phyloP scores from a whole-genome alignment of 2,888 invertebrate genomes.

The Drosophila subsilvestris region DNA sequence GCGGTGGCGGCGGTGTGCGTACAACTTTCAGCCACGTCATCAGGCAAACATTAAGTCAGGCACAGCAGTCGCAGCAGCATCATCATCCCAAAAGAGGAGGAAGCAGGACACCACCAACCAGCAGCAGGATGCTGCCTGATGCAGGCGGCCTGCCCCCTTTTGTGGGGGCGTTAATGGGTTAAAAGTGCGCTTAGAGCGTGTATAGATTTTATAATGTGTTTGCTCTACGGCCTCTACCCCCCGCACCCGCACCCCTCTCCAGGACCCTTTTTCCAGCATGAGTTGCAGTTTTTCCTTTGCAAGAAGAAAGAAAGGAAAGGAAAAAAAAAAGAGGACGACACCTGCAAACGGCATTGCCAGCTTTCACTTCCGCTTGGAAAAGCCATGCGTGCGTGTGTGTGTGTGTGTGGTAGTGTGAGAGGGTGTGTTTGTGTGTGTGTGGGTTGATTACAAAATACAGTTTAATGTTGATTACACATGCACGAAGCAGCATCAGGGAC shows the following conservation, averaged over 20 bases:
- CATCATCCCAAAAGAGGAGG: neutral
- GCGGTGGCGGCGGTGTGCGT: neutral
- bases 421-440: conserved; percentile 40
- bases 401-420: conserved; percentile 6
- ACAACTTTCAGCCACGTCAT: conserved; percentile 47
- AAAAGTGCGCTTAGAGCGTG: conserved; percentile 76
- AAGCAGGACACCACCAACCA: conserved; percentile 9
- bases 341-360: conserved; percentile 68
- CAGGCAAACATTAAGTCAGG: conserved; percentile 45
- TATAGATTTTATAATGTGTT: conserved; percentile 78
- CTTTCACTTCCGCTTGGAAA: conserved; percentile 64
- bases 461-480: conserved; percentile 79
- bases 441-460: conserved; percentile 77
- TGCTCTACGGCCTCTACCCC: conserved; percentile 38
- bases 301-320: conserved; percentile 16
- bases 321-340: conserved; percentile 55
- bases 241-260: neutral
- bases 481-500: conserved; percentile 33
- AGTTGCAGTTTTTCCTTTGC: conserved; percentile 65
- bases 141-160: conserved; percentile 15
- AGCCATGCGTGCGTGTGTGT: conserved; percentile 20
- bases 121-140: conserved; percentile 45
- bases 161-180: conserved; percentile 76
- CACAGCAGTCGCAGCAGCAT: conserved; percentile 34
- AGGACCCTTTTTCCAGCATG: conserved; percentile 44